These are phyloP conservation scores for Drosophila takahashii DNA, from an alignment of 1,140 invertebrate genomes.

Conservation along the genomic window DNA sequence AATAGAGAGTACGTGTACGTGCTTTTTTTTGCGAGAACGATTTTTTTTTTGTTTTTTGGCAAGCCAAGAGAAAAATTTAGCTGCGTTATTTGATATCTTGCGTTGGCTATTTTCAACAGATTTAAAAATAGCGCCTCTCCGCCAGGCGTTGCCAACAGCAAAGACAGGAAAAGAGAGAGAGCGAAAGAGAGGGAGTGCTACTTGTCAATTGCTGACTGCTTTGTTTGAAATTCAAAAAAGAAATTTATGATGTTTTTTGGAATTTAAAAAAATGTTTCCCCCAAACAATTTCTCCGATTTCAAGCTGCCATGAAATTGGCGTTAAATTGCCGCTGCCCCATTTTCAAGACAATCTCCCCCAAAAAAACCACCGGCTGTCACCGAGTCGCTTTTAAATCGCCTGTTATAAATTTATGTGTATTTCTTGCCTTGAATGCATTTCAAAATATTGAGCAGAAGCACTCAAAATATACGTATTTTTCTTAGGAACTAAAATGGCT, in stretches of 20 bases:
- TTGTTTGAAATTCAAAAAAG: constrained; percentile 39
- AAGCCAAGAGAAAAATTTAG: constrained; percentile 46
- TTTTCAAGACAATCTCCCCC: constrained; percentile 13
- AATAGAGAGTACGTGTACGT: constrained; percentile 16
- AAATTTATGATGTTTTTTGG: constrained; percentile 46
- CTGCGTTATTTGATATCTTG: constrained; percentile 72
- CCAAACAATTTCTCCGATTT: constrained; percentile 38
- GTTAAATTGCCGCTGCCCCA: constrained; percentile 37
- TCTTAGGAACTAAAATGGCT: constrained; percentile 18
- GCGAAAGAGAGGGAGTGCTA: constrained; percentile 2
- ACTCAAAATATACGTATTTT: constrained; percentile 28
- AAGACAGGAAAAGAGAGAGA: constrained; percentile 1
- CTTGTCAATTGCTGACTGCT: constrained; percentile 35
- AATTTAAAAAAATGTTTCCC: constrained; percentile 42
- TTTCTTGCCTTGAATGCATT: constrained; percentile 60
- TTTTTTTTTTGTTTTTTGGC: constrained; percentile 70
- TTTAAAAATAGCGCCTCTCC: constrained; percentile 77
- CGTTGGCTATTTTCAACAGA: constrained; percentile 56
- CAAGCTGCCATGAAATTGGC: constrained; percentile 45
- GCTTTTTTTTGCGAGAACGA: constrained; percentile 43
- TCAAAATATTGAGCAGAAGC: constrained; percentile 32
- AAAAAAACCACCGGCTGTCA: constrained; percentile 36
- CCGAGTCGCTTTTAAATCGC: constrained; percentile 30
- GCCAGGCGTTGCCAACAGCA: constrained; percentile 64
- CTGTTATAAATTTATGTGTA: constrained; percentile 62